Conservation (phyloP, 2,797 vertebrate species). For the Neostethus bicornis region DNA sequence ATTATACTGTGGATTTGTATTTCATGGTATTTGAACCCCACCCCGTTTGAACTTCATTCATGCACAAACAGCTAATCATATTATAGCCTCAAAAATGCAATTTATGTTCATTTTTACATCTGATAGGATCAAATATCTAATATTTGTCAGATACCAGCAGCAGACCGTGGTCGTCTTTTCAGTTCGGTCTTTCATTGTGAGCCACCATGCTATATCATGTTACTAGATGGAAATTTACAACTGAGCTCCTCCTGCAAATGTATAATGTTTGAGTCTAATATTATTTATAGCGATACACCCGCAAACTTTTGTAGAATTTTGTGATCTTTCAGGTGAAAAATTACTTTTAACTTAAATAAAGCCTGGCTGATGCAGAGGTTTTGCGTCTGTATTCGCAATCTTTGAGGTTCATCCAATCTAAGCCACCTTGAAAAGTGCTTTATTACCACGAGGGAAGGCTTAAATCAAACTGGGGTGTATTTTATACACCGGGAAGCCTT, state of each 20-base stretch:
- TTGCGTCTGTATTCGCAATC: conserved; percentile 50
- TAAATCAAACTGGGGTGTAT: conserved; percentile 23
- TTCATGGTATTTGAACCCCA: conserved; percentile 17
- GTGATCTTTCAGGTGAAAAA: conserved; percentile 42
- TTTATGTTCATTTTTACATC: conserved; percentile 37
- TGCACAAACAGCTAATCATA: conserved; percentile 14
- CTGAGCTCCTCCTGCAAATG: conserved; percentile 34
- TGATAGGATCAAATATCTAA: conserved; percentile 18
- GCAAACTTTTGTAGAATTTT: conserved; percentile 53
- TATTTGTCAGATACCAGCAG: conserved; percentile 27
- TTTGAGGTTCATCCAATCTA: conserved; percentile 59
- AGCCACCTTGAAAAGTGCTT: conserved; percentile 53
- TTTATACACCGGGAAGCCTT: conserved; percentile 9
- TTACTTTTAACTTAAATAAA: conserved; percentile 36
- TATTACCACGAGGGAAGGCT: conserved; percentile 23
- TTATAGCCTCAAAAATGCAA: conserved; percentile 31
- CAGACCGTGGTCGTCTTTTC: conserved; percentile 10
- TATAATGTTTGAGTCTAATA: conserved; percentile 50
- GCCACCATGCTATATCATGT: conserved; percentile 28
- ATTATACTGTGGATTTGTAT: conserved; percentile 40
- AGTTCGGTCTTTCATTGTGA: conserved; percentile 38
- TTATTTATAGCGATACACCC: conserved; percentile 63
- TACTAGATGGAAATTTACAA: conserved; percentile 28
- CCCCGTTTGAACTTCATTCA: conserved; percentile 21
- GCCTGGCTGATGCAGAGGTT: conserved; percentile 31